phyloP scores from a whole-genome alignment of 2,113 vertebrate species.

The Dissostichus mawsoni region DNA sequence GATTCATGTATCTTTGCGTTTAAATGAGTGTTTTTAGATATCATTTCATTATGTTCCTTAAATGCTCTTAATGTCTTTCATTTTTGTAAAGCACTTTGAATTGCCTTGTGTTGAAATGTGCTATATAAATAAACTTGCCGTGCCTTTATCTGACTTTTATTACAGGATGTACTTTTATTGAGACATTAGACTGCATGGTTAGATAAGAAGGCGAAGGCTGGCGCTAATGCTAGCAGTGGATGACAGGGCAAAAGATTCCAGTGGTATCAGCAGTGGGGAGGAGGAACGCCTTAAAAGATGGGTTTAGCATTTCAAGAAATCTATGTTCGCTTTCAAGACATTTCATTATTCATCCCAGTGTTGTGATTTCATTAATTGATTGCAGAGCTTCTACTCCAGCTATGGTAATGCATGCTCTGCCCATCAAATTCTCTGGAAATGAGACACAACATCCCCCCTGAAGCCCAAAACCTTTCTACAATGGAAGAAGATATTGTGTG shows the following conservation, averaged over 20 bases:
- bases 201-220: conserved; percentile 19
- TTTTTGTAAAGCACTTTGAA: too few relatives aligned
- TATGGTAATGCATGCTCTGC: not conserved
- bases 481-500: not conserved
- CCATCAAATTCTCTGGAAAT: conserved; percentile 15
- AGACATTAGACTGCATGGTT: conserved; percentile 17
- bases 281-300: not conserved
- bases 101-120: too few relatives aligned
- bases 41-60: too few relatives aligned
- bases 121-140: too few relatives aligned
- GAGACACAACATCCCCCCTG: not conserved
- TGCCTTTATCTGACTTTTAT: not conserved
- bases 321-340: conserved; percentile 16
- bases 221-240: conserved; percentile 9
- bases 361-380: conserved; percentile 50
- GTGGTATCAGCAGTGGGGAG: conserved; percentile 32
- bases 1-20: too few relatives aligned
- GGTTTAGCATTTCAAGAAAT: conserved; percentile 48
- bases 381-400: conserved; percentile 31
- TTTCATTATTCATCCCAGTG: conserved; percentile 32
- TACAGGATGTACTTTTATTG: conserved; percentile 15
- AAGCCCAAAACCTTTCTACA: conserved; percentile 17
- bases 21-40: too few relatives aligned
- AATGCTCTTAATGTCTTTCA: too few relatives aligned
- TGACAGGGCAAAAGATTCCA: conserved; percentile 53